Evolutionary conservation across 2,888 invertebrate genomes (phyloP), one percentile per base, ranked within the genome.

Genomic region (Thera obeliscata): DNA sequence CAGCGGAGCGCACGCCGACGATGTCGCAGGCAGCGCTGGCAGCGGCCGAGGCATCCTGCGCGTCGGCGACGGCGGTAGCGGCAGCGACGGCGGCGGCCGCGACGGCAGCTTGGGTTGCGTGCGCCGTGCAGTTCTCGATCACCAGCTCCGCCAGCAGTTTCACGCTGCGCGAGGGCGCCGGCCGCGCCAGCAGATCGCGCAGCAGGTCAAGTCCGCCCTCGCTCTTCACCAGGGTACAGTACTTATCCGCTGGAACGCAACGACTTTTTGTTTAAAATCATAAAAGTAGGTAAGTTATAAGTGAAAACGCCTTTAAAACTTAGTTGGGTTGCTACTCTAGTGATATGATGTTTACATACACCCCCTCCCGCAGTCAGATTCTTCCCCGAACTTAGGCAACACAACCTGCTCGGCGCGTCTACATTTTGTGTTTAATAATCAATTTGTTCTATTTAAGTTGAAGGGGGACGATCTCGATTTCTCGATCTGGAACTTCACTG

Each of bases 121-220:
- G 83, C 48, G 81, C 81, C 12, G 81, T 76, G 85, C 97, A 97
- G 87, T 96, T 96, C 72, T 94, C 88, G 66, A 96, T 94, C 0
- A 97, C 97, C 71, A 94, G 88, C 57, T 88, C 85, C 0, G 97
- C 97, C 62, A 97, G 94, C 57, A 95, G 92, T 86, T 96, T 97
- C 72, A 97, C 96, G 70, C 94, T 88, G 6, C 88, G 84, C 80
- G 96, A 96, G 0, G 96, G 96, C 68, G 90, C 88, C 33, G 95
- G 94, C 83, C 96, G 95, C 8, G 87, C 83, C 12, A 96, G 88
- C 61, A 97, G 87, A 72, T 95, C 95, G 67, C 95, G 91, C 54
- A 99, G 93, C 70, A 98, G 93, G 52, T 93, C 92, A 61, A 98
- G 86, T 0, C 99, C 99, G 48, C 97, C 97, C 90, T 99, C 99